A percentile compares a stretch with the other conserved stretches of the same genome.
Conservation (phyloP, 2,888 invertebrate species). For the Protula sp. region DNA sequence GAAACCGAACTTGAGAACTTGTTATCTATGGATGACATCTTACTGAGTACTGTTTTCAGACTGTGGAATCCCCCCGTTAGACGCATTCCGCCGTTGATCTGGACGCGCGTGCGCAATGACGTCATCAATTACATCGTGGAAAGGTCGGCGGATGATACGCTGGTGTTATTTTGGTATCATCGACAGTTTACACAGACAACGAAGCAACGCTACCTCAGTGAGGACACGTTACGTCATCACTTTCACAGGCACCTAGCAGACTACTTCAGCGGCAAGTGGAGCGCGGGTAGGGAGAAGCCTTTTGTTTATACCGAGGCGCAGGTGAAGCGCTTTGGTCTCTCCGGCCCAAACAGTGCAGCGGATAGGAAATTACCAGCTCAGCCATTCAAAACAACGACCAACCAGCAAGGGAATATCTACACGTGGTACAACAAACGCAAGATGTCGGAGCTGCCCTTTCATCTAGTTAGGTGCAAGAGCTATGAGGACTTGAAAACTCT, state of each 20-base stretch:
- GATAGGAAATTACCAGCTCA: conserved; percentile 40
- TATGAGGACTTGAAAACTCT: conserved; percentile 86
- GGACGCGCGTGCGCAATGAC: conserved; percentile 4
- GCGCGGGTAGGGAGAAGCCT: neutral
- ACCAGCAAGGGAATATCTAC: neutral
- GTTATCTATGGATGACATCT: conserved; percentile 6
- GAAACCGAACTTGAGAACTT: conserved; percentile 11
- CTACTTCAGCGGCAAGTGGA: conserved; percentile 1
- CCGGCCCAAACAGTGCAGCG: conserved; percentile 22
- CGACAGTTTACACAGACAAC: conserved; percentile 5
- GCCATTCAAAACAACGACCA: conserved; percentile 31
- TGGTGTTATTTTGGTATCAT: conserved; percentile 7
- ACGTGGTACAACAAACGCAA: conserved; percentile 37
- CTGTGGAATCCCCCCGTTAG: conserved; percentile 1
- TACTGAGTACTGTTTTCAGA: neutral
- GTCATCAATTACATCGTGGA: conserved; percentile 3
- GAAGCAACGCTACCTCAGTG: neutral
- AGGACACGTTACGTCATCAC: conserved; percentile 1
- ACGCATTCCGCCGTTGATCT: conserved; percentile 9
- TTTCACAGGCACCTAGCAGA: neutral
- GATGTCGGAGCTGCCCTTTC: conserved; percentile 39
- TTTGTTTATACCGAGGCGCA: conserved; percentile 6
- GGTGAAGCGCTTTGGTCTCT: neutral
- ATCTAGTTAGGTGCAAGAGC: conserved; percentile 30
- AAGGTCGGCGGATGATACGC: conserved; percentile 3